Conservation (phyloP, 2,888 invertebrate genomes). For the Diaperis boleti region DNA sequence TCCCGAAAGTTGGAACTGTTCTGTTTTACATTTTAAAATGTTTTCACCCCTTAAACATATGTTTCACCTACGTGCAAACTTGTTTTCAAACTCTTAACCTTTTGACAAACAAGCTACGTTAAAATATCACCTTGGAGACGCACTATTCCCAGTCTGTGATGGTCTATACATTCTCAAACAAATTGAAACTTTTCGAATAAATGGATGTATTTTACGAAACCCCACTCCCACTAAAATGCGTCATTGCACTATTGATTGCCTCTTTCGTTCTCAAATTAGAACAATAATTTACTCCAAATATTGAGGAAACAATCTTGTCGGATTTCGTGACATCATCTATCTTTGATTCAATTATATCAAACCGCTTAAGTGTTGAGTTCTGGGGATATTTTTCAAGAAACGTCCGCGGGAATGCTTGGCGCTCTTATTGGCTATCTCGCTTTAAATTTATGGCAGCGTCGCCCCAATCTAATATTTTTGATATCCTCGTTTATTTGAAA, state of each 20-base stretch:
- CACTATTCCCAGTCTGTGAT: background rate
- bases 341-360: constrained; percentile 31
- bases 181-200: background rate
- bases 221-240: background rate
- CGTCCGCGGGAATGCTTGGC: constrained; percentile 30
- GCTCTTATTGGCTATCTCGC: constrained; percentile 37
- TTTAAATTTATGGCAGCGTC: constrained; percentile 29
- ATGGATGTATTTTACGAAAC: background rate
- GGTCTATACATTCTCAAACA: background rate
- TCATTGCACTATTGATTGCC: background rate
- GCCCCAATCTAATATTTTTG: constrained; percentile 41
- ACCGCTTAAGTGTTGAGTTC: constrained; percentile 22
- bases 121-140: background rate
- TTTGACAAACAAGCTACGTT: background rate
- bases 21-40: background rate
- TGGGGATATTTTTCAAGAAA: constrained; percentile 30
- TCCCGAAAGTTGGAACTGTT: no score
- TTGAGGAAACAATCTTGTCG: constrained; percentile 4
- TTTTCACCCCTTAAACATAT: background rate
- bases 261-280: background rate
- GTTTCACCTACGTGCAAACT: background rate
- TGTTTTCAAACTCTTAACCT: background rate
- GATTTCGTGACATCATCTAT: constrained; percentile 5
- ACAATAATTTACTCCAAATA: background rate
- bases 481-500: constrained; percentile 42